Evolutionary conservation across 2,797 vertebrate genomes (phyloP).

Genomic region (Lepilemur septentrionalis): DNA sequence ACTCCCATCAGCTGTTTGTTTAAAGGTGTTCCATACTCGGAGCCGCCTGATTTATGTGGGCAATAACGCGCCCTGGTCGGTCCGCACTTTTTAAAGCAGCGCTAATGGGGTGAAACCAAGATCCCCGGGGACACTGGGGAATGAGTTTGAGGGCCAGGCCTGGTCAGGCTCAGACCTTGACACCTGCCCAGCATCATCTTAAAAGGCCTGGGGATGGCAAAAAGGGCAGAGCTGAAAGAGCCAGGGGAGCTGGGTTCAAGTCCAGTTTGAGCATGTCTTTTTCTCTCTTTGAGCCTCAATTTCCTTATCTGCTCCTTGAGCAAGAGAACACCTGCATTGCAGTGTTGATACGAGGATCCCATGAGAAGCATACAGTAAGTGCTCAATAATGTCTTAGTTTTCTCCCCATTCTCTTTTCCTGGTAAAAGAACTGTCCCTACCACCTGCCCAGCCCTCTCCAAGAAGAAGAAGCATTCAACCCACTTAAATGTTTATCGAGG

Average conservation of each 20-base stretch:
- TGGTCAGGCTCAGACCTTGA: background rate
- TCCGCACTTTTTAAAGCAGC: slow-evolving; percentile 86
- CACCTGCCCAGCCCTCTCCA: background rate
- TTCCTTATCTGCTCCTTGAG: background rate
- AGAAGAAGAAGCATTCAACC: background rate
- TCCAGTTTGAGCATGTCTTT: background rate
- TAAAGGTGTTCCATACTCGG: slow-evolving; percentile 87
- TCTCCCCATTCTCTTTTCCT: background rate
- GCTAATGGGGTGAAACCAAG: slow-evolving; percentile 87
- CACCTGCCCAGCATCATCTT: background rate
- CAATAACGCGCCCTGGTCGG: slow-evolving; percentile 83
- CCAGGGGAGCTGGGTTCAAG: background rate
- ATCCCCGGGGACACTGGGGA: slow-evolving; percentile 54
- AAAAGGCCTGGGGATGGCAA: background rate
- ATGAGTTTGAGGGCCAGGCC: slow-evolving; percentile 23
- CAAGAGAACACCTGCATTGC: background rate
- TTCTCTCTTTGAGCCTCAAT: background rate
- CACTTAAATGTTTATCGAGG: background rate
- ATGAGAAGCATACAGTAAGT: background rate
- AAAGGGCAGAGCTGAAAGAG: background rate
- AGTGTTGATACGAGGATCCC: background rate
- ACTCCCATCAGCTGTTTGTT: slow-evolving; percentile 90
- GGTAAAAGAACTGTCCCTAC: background rate
- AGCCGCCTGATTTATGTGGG: slow-evolving; percentile 88
- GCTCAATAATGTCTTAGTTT: background rate